Conservation (phyloP, 2,888 invertebrate species). For the Actias luna region DNA sequence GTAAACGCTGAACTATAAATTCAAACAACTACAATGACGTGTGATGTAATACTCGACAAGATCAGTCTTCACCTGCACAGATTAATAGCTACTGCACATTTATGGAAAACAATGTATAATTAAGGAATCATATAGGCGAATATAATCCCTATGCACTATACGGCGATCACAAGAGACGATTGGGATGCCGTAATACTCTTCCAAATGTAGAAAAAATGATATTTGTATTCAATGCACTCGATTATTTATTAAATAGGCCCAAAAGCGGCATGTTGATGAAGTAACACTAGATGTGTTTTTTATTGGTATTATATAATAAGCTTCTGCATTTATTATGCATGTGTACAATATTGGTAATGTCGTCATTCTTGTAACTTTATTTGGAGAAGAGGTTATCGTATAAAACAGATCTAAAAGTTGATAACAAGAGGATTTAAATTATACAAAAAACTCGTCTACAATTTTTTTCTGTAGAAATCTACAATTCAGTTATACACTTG, state of each 20-base stretch:
- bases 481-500: neutral
- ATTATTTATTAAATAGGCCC: slow-evolving; percentile 3
- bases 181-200: neutral
- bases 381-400: neutral
- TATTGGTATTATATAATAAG: neutral
- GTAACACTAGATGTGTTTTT: neutral
- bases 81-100: neutral
- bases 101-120: slow-evolving; percentile 3
- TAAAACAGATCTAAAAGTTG: neutral
- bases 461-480: neutral
- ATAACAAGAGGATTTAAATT: neutral
- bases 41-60: neutral
- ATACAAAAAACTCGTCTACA: neutral
- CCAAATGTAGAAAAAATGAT: neutral
- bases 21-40: neutral
- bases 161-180: neutral
- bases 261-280: neutral
- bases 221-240: neutral
- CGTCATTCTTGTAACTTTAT: neutral
- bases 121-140: neutral
- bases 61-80: neutral
- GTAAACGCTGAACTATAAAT: too few relatives aligned
- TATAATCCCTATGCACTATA: neutral
- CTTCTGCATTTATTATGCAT: neutral
- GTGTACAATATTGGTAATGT: neutral